phyloP scores from a whole-genome alignment of 1,140 invertebrate genomes.

The Nasonia giraulti region DNA sequence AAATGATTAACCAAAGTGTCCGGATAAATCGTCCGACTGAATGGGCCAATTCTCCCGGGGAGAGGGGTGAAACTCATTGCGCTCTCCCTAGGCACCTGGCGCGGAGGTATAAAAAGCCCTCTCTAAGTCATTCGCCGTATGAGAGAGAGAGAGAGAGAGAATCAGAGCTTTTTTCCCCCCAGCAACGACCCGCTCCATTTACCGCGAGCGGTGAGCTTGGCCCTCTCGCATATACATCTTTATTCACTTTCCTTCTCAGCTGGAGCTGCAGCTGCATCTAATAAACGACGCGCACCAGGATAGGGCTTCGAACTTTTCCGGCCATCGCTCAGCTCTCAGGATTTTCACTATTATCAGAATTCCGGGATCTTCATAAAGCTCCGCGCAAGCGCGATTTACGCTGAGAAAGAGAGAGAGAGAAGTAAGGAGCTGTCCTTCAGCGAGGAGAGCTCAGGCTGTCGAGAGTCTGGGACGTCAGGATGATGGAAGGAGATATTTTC shows the following conservation, averaged over 20 bases:
- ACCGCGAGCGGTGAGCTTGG: conserved; percentile 36
- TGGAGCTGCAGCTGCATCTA: not conserved
- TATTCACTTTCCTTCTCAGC: conserved; percentile 33
- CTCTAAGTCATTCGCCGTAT: conserved; percentile 39
- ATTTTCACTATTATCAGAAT: conserved; percentile 30
- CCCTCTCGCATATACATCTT: conserved; percentile 43
- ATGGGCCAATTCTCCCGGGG: not conserved
- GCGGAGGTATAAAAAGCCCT: conserved; percentile 22
- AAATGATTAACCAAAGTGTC: conserved; percentile 34
- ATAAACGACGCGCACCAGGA: too few relatives aligned
- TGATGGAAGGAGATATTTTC: conserved; percentile 48
- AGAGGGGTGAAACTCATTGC: not conserved
- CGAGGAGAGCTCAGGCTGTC: conserved; percentile 42
- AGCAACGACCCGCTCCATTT: conserved; percentile 34
- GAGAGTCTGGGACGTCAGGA: conserved; percentile 28
- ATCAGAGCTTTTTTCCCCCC: conserved; percentile 28
- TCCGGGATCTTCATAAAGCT: conserved; percentile 44
- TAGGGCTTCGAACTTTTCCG: not conserved
- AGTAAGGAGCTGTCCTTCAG: conserved; percentile 44
- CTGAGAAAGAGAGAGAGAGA: conserved; percentile 4
- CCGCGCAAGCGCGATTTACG: conserved; percentile 38
- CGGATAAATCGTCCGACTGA: conserved; percentile 19
- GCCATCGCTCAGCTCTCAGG: conserved; percentile 31
- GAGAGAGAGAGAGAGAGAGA: conserved; percentile 5
- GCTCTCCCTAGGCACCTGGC: not conserved